Evolutionary conservation across 2,113 vertebrate species (phyloP), one percentile per base, ranked within the genome.

Genomic region (Lagopus leucura): DNA sequence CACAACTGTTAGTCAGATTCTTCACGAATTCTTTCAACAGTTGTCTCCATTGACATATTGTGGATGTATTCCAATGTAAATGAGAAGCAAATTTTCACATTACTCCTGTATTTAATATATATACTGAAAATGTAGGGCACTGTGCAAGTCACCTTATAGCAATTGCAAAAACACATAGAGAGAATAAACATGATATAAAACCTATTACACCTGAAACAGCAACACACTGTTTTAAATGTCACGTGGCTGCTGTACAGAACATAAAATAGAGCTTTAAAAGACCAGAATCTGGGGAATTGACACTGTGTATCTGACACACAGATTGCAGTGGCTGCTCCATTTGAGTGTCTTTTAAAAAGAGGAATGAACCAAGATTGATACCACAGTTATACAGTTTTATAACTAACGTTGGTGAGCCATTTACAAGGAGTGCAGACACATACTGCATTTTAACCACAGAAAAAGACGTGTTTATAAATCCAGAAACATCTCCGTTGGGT

Each of bases 161-260:
- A 32, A 47, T 47, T 86, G 88, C 50, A 69, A 18, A 89, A 80
- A 74, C 42, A 19, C 0, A 0, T 50, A 60, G 10, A 90, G 69
- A 81, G 72, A 95, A 85, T 52, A 91, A 95, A 89, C 22, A 43
- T 34, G 18, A 65, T n/a, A 63, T 69, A 90, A 90, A 89, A 32
- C 7, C 6, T 77, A 50, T 54, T 82, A 47, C n/a, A 91, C 50
- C 36, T 89, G 72, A 76, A 92, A 61, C 21, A 22, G 24, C 57
- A 75, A 21, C 57, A 87, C 22, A 34, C 40, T 69, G 16, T 71
- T 94, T 74, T 47, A 88, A 88, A 72, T 78, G n/a, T 79, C 71
- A 48, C n/a, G 81, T 36, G 47, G 55, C 19, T 88, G 42, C 58
- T 80, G 19, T 74, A 74, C 16, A 43, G 50, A 82, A 65, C 60